Evolutionary conservation across 2,888 invertebrate species (phyloP), one percentile per base, ranked within the genome.

Genomic region (Chaetoderma sp.): DNA sequence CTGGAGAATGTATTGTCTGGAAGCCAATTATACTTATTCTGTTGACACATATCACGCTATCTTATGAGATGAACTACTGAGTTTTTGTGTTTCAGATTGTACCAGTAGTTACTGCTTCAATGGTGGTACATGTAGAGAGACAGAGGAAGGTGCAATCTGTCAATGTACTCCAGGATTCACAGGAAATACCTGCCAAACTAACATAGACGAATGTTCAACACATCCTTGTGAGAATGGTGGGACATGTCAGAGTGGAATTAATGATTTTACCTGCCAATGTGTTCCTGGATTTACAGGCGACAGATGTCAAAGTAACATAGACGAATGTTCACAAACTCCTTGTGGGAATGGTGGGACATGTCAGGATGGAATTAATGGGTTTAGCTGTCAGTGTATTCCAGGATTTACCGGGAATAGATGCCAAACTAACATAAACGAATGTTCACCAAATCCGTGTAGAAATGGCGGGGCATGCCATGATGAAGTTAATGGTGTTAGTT

Each of bases 261-360:
- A 73, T 44, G 21, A 54, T 13, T 71, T 71, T 55, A 49, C 49
- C 3, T 79, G 79, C 65, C 70, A 55, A 16, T 79, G 79, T 65
- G 59, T 63, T 57, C 50, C 66, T 23, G 80, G 80, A 10, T 80
- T 66, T 65, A 58, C 69, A 58, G 75, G 80, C 77, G 58, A 52
- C 59, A 18, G 2, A 13, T 50, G 44, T 85, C 74, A 83, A 30
- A 66, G 42, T 4, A 78, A 96, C 83, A 92, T 95, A 52, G 91
- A 96, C 88, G 96, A 96, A 87, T 97, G 96, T 86, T 86, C 86
- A 67, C 90, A 92, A 0, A 88, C 92, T 84, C 91, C 92, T 78
- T 96, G 96, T 83, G n/a, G 8, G 23, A 36, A 54, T 21, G 74
- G 74, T 8, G 56, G 72, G 45, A 42, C 60, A n/a, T 83, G 83